Percentiles rank a stretch among this genome's conserved stretches.
phyloP scores from a whole-genome alignment of 2,797 vertebrate genomes.

The Pteronotus mesoamericanus region DNA sequence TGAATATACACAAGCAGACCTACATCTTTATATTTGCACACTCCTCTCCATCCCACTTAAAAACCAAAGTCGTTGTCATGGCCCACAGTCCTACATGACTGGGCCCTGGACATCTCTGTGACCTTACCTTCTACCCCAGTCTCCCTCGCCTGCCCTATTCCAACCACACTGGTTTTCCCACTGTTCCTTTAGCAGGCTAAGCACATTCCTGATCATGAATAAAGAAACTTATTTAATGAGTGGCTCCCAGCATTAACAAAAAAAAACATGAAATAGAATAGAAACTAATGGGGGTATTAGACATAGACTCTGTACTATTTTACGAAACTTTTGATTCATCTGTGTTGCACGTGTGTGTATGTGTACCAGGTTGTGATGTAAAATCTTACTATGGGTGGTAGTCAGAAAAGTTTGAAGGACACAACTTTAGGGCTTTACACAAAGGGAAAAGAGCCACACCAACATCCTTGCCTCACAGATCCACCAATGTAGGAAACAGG shows the following conservation, averaged over 20 bases:
- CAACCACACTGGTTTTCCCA: not conserved
- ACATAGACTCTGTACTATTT: not conserved
- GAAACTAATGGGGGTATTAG: not conserved
- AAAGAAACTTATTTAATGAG: not conserved
- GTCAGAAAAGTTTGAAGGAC: conserved; percentile 14
- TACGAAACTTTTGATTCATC: conserved; percentile 14
- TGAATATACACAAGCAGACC: not conserved
- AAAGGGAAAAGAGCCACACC: not conserved
- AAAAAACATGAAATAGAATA: not conserved
- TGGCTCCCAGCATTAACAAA: not conserved
- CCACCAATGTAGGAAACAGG: not conserved
- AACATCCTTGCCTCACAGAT: not conserved
- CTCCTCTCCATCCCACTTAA: not conserved
- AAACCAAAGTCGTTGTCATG: not conserved
- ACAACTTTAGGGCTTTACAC: not conserved
- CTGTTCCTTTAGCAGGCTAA: not conserved
- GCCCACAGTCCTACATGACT: not conserved
- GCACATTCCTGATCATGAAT: not conserved
- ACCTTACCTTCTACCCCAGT: not conserved
- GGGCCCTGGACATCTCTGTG: not conserved
- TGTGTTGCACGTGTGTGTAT: not conserved
- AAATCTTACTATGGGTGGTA: not conserved
- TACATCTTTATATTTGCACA: conserved; percentile 38
- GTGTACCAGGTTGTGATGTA: not conserved
- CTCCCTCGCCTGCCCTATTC: not conserved